Evolutionary conservation across 2,113 vertebrate species (phyloP), one percentile per base, ranked within the genome.

Genomic region (Cryptotis parvus): DNA sequence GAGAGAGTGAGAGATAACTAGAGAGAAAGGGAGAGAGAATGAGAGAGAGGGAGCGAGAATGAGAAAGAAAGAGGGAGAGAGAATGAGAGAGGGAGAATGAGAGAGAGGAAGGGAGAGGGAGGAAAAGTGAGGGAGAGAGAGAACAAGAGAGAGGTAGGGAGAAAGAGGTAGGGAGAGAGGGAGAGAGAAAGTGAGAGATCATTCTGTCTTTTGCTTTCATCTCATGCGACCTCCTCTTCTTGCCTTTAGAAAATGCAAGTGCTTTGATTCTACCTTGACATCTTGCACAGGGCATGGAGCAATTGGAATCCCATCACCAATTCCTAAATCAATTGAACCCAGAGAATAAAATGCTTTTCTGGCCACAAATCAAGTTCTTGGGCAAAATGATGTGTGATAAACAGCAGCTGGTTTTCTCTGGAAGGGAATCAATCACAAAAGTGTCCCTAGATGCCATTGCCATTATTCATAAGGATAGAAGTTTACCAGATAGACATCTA

Each of bases 251-350:
- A 87, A 84, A 43, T 83, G 22, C 29, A 86, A 31, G 26, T 55
- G 18, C 78, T 69, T n/a, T 58, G 31, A 39, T 29, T 77, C 58
- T 94, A 9, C 41, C 37, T 70, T 69, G 49, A 81, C 58, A 33
- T 77, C 29, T 70, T 80, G 39, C 8, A 66, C 31, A 70, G 29
- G 49, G 58, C 2, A 6, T 39, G 70, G 22, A 79, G 58, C 35
- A 20, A 41, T 55, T 88, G 69, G 68, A 72, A 89, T 70, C 61
- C 58, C 63, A 37, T 35, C 16, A 41, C 92, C 61, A 4, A 37
- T 89, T 89, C 84, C 65, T 95, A 74, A 87, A 85, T 61, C 90
- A 82, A 16, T 33, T 89, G 49, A 74, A 39, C 39, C 69, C 90
- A 81, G n/a, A 20, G 52, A 80, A 16, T 11, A 69, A 86, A 52